A percentile compares a stretch with the other conserved stretches of the same genome.
These are phyloP conservation scores for Serripes groenlandicus DNA, from an alignment of 2,888 invertebrate genomes.

Conservation along the genomic window DNA sequence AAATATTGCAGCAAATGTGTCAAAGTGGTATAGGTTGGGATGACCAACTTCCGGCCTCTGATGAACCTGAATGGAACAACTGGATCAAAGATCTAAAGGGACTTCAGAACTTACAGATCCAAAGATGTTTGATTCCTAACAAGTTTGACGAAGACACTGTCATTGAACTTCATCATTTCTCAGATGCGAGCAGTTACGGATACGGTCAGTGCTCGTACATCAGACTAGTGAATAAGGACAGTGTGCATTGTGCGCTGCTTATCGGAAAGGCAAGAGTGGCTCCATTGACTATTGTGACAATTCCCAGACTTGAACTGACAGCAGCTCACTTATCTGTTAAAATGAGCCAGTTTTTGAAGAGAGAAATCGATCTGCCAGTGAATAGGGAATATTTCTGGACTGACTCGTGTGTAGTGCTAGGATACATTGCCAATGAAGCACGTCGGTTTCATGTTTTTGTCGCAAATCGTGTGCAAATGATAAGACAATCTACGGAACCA, in stretches of 20 bases:
- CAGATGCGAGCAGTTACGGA: slow-evolving; percentile 46
- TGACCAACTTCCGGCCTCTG: slow-evolving; percentile 40
- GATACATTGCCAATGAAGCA: slow-evolving; percentile 68
- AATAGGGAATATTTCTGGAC: slow-evolving; percentile 62
- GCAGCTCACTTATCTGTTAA: slow-evolving; percentile 43
- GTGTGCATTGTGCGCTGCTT: slow-evolving; percentile 18
- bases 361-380: slow-evolving; percentile 43
- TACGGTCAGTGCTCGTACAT: slow-evolving; percentile 59
- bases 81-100: slow-evolving; percentile 24
- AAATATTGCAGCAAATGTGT: slow-evolving; percentile 62
- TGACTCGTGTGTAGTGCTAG: slow-evolving; percentile 66
- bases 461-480: slow-evolving; percentile 69
- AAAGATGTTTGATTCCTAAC: slow-evolving; percentile 49
- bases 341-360: background rate
- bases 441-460: slow-evolving; percentile 70
- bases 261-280: slow-evolving; percentile 25
- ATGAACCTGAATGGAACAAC: slow-evolving; percentile 34
- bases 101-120: background rate
- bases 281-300: slow-evolving; percentile 54
- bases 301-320: slow-evolving; percentile 65
- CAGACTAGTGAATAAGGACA: background rate
- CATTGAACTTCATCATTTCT: slow-evolving; percentile 61
- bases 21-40: slow-evolving; percentile 56
- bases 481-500: slow-evolving; percentile 51
- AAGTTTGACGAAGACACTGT: background rate